These are phyloP conservation scores for Zaprionus nigranus DNA, from an alignment of 1,140 invertebrate genomes.

Conservation along the genomic window DNA sequence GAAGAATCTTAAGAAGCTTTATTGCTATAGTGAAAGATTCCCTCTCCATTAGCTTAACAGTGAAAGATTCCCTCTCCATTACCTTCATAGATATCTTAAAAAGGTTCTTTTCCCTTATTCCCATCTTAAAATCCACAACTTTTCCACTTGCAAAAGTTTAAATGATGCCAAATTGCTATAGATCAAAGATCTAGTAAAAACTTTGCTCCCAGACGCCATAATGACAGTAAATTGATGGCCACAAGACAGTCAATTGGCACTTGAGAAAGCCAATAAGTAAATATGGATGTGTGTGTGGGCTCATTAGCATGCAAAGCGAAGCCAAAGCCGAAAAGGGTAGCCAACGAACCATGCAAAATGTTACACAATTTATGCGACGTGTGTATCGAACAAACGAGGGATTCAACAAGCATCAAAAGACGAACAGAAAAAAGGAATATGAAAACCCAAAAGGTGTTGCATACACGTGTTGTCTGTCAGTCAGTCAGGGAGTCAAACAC, in stretches of 20 bases:
- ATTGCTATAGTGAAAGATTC: neutral
- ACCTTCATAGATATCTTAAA: too few relatives aligned
- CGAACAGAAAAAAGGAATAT: constrained; percentile 33
- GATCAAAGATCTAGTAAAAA: constrained; percentile 39
- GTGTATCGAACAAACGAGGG: constrained; percentile 40
- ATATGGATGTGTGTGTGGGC: constrained; percentile 32
- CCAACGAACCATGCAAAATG: constrained; percentile 72
- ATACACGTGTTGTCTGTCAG: constrained; percentile 61
- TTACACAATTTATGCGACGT: constrained; percentile 31
- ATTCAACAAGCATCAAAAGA: constrained; percentile 63
- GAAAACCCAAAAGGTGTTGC: constrained; percentile 57
- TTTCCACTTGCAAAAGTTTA: constrained; percentile 48
- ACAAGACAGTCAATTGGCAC: constrained; percentile 43
- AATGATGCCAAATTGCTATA: constrained; percentile 48
- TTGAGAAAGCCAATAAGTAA: constrained; percentile 58
- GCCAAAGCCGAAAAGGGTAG: constrained; percentile 24
- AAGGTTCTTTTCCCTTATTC: too few relatives aligned
- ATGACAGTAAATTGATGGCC: constrained; percentile 54
- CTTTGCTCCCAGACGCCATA: constrained; percentile 22
- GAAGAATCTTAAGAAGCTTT: neutral
- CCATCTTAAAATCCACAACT: neutral
- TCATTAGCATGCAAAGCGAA: constrained; percentile 47
- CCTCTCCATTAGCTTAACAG: neutral
- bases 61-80: neutral
- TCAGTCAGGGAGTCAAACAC: constrained; percentile 9